A percentile compares a stretch with the other conserved stretches of the same genome.
Conservation (phyloP, 2,797 vertebrate species). For the Ctenosaura bakeri region DNA sequence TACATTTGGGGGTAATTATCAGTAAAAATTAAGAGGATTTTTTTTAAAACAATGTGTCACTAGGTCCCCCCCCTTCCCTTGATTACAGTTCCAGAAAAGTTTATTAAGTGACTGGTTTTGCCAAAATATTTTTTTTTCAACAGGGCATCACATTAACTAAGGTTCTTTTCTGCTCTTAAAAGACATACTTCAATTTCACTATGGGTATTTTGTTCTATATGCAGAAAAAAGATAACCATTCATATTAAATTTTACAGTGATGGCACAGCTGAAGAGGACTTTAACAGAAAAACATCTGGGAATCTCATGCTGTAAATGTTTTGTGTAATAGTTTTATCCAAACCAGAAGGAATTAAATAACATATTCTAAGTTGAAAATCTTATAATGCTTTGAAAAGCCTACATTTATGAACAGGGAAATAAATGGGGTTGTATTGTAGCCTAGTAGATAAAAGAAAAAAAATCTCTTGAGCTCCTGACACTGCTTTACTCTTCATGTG, state of each 20-base stretch:
- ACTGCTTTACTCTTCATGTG: constrained; percentile 35
- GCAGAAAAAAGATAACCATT: constrained; percentile 37
- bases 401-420: constrained; percentile 48
- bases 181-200: constrained; percentile 12
- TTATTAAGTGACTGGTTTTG: not conserved
- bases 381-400: constrained; percentile 62
- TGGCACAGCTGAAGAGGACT: constrained; percentile 57
- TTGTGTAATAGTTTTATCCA: constrained; percentile 59
- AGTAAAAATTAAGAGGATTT: not conserved
- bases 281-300: constrained; percentile 60
- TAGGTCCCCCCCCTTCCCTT: not conserved
- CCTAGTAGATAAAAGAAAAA: constrained; percentile 8
- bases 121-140: not conserved
- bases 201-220: constrained; percentile 8
- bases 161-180: not conserved
- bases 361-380: constrained; percentile 46
- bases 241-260: not conserved
- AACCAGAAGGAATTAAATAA: constrained; percentile 55
- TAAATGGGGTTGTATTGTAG: constrained; percentile 40
- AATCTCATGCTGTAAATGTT: constrained; percentile 56
- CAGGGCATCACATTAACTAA: not conserved
- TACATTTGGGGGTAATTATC: not conserved
- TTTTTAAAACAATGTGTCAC: not conserved
- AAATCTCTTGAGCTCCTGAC: constrained; percentile 7
- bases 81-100: not conserved